Evolutionary conservation across 2,113 vertebrate species (phyloP), one percentile per base, ranked within the genome.

Genomic region (Hippocampus zosterae): DNA sequence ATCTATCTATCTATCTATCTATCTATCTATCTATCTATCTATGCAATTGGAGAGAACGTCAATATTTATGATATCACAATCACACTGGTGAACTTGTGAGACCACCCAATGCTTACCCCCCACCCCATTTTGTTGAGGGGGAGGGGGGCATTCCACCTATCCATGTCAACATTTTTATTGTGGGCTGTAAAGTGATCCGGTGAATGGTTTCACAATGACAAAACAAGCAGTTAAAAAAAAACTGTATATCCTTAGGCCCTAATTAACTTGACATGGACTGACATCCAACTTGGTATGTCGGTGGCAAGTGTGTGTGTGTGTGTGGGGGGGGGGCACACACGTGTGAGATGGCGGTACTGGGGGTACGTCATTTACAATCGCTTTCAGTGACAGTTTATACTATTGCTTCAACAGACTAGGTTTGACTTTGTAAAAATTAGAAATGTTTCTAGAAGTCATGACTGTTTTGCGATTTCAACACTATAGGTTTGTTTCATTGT

Each of bases 121-220:
- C n/a, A 68, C 55, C 65, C 48, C 23, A 59, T 71, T 76, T 70
- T 75, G 73, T 83, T 67, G 48, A 76, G 25, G 60, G 66, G 57
- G 56, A n/a, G n/a, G 11, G 70, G 70, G 64, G 8, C 42, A 76
- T 78, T 70, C 74, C 83, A 74, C 79, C 84, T 67, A 48, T 79
- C 68, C 73, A 61, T 65, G 66, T 69, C 76, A 69, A 46, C 74
- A 76, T 60, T 68, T 88, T 87, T 87, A 88, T 80, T 70, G 69
- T 0, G n/a, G 23, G 78, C 60, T 78, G 85, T 88, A 88, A 89
- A 87, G 68, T 76, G 77, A 86, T 84, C 78, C 69, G 80, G 81
- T 82, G 69, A 83, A 77, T 78, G 65, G 79, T 80, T 88, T 88
- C 70, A 85, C 81, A 84, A 65, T 87, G 82, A 84, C 79, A 82